Evolutionary conservation across 2,797 vertebrate species (phyloP).

Genomic region (Acanthopagrus latus): DNA sequence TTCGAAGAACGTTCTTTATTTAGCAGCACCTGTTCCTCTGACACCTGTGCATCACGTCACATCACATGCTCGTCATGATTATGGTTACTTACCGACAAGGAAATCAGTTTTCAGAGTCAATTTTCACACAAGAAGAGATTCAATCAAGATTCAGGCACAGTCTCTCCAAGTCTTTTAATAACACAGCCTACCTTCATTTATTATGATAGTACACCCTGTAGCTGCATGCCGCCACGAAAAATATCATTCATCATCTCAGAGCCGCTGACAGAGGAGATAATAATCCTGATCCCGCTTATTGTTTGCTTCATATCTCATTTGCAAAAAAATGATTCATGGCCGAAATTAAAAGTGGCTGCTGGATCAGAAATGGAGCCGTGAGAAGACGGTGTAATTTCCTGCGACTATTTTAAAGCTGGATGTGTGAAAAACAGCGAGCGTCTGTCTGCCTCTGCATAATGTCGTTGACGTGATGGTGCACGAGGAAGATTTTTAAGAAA

Average conservation of each 20-base stretch:
- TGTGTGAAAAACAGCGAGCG: constrained; percentile 14
- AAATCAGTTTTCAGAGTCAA: constrained; percentile 56
- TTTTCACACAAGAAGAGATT: constrained; percentile 55
- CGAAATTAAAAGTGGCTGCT: constrained; percentile 41
- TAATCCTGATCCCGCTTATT: constrained; percentile 31
- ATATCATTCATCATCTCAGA: constrained; percentile 39
- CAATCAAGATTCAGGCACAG: constrained; percentile 54
- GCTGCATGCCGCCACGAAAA: constrained; percentile 14
- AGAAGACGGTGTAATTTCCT: constrained; percentile 39
- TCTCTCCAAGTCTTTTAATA: constrained; percentile 57
- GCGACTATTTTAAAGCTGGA: constrained; percentile 17
- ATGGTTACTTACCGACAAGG: constrained; percentile 54
- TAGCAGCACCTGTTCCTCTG: constrained; percentile 22
- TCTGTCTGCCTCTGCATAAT: constrained; percentile 12
- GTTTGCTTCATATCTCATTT: constrained; percentile 55
- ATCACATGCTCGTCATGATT: background rate
- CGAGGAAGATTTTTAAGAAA: background rate
- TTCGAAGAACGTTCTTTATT: constrained; percentile 22
- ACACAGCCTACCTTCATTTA: constrained; percentile 22
- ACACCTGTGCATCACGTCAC: constrained; percentile 29
- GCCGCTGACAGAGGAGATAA: constrained; percentile 32
- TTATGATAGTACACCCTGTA: constrained; percentile 13
- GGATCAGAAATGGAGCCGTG: constrained; percentile 4
- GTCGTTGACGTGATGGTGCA: background rate
- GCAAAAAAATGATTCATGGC: constrained; percentile 38